Evolutionary conservation across 1,140 invertebrate genomes (phyloP).

Genomic region (Drosophila setifemur): DNA sequence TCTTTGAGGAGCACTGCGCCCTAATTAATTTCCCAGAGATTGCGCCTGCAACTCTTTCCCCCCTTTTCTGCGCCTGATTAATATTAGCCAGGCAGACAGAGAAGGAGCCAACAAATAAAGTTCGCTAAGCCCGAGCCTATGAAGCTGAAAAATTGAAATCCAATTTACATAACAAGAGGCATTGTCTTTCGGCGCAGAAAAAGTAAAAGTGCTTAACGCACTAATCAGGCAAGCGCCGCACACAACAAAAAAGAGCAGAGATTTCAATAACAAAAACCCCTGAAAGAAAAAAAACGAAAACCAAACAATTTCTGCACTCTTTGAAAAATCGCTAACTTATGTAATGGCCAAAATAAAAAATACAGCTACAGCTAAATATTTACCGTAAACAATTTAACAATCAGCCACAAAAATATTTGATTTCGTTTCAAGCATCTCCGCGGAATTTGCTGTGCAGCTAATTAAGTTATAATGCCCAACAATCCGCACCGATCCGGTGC

Average conservation of each 20-base stretch:
- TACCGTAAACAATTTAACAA: conserved; percentile 48
- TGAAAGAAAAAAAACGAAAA: no score
- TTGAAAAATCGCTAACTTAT: conserved; percentile 36
- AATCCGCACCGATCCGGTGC: conserved; percentile 10
- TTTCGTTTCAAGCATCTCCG: conserved; percentile 14
- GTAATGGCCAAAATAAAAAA: conserved; percentile 19
- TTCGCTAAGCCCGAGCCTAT: conserved; percentile 1
- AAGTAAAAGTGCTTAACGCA: conserved; percentile 62
- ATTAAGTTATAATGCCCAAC: conserved; percentile 49
- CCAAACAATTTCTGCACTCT: conserved; percentile 20
- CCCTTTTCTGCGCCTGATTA: conserved; percentile 16
- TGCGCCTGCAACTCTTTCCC: background rate
- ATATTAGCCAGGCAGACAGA: background rate
- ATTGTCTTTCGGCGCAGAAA: conserved; percentile 32
- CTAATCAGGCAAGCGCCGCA: conserved; percentile 48
- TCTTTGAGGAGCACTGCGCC: no score
- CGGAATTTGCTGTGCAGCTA: conserved; percentile 22
- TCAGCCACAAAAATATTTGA: conserved; percentile 33
- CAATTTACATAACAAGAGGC: conserved; percentile 31
- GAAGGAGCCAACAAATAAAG: conserved; percentile 8
- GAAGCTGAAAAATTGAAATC: conserved; percentile 14
- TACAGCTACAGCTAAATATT: conserved; percentile 29
- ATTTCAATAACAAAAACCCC: conserved; percentile 63
- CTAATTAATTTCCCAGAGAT: conserved; percentile 25
- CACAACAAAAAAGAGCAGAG: conserved; percentile 4